Base-by-base conservation (phyloP, 2,888 invertebrate genomes). In the Halictus quadricinctus region DNA sequence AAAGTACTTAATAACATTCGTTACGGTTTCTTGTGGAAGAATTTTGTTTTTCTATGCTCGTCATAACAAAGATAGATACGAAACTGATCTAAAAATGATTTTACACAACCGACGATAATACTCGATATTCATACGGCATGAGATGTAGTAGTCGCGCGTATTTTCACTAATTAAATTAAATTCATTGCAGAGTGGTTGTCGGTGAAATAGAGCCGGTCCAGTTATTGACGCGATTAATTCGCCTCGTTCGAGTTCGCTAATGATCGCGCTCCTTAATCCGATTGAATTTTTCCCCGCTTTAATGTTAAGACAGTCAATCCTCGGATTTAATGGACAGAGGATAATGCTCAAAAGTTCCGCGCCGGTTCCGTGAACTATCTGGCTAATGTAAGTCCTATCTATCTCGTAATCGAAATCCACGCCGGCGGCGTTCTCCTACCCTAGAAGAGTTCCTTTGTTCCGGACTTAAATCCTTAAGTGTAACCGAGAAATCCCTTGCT, bases 321-420 rank as follows among this genome's bases (percentile, higher is more conserved):
- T 41, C n/a, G 41, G 48, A 60, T 84, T 85, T 86, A 89, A 90
- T 90, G 86, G 88, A 74, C 80, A 80, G 76, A 54, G 86, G 84
- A 83, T 88, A 89, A 90, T 86, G 79, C 83, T 84, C 41, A 86
- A 88, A 90, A 90, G 85, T 90, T 90, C 74, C 64, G 73, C 76
- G 78, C 66, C 73, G 54, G 79, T 80, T 83, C n/a, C 76, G 80
- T 80, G 79, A 88, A 77, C 81, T 86, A 88, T 88, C 89, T 69
- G 83, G 79, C 46, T 81, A 88, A 90, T 89, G 89, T 90, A 90
- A 90, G 89, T 88, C 87, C 89, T 82, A 86, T 87, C 89, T 90
- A 89, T 90, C 90, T 90, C 86, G 84, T 90, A 89, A 90, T 90
- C 89, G 90, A 88, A 90, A 89, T 90, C 90, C 89, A 86, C 77